Evolutionary conservation across 1,140 invertebrate genomes (phyloP), one percentile per base, ranked within the genome.

Genomic region (Homalodisca vitripennis): DNA sequence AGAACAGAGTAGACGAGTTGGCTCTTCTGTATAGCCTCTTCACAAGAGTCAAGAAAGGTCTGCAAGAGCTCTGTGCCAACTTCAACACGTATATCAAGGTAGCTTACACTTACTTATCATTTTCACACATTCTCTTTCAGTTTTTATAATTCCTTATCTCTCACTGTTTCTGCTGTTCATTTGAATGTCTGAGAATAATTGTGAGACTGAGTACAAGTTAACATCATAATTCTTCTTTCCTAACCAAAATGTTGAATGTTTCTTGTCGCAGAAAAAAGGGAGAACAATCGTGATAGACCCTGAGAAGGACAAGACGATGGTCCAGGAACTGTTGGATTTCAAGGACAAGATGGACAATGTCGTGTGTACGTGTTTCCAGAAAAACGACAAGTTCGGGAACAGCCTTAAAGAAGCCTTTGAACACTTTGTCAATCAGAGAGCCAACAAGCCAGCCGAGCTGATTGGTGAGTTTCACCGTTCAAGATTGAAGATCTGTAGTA

Each of bases 221-320:
- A n/a, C n/a, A n/a, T n/a, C n/a, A n/a, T n/a, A n/a, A n/a, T n/a
- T n/a, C n/a, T n/a, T n/a, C n/a, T n/a, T n/a, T n/a, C n/a, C n/a
- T n/a, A n/a, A n/a, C n/a, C n/a, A n/a, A n/a, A n/a, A n/a, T n/a
- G n/a, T n/a, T n/a, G n/a, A n/a, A n/a, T n/a, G n/a, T n/a, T n/a
- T n/a, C n/a, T n/a, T n/a, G n/a, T n/a, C n/a, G n/a, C 79, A 95
- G 90, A 96, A 95, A 87, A 91, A 92, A 80, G 97, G 95, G 48
- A 88, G 92, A 75, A 93, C 93, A 22, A 96, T 98, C 84, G 97
- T 99, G 34, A 95, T 98, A 78, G 95, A 98, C 82, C 92, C 94
- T 1, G 96, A 99, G 78, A 97, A 98, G 78, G 98, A 99, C 78
- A 98, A 96, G 82, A 97, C 92, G 20, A 97, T 99, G 94, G 97